Conservation (phyloP, 2,888 invertebrate genomes). For the Ariolimax columbianus region DNA sequence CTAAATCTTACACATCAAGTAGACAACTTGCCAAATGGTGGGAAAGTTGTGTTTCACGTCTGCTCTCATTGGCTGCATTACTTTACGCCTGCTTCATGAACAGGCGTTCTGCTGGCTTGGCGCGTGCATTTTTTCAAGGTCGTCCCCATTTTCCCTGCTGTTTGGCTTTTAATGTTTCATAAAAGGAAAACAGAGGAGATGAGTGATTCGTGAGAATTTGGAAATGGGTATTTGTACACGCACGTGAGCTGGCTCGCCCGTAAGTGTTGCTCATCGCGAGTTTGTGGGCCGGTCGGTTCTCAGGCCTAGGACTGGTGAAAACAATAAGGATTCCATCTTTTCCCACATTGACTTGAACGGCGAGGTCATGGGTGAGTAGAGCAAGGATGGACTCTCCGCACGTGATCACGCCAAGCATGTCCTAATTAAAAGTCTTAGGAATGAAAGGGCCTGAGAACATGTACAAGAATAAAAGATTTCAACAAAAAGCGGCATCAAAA, state of each 20-base stretch:
- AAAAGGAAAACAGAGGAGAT: neutral
- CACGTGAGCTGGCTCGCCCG: neutral
- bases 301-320: neutral
- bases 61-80: slow-evolving; percentile 2
- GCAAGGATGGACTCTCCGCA: neutral
- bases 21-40: neutral
- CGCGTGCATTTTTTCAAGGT: slow-evolving; percentile 23
- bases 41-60: slow-evolving; percentile 10
- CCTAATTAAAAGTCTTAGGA: neutral
- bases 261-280: neutral
- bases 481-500: too few relatives aligned
- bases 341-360: neutral
- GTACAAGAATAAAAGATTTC: too few relatives aligned
- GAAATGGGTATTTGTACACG: neutral
- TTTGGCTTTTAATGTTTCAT: slow-evolving; percentile 7
- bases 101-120: neutral
- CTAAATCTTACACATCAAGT: neutral
- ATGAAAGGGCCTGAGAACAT: too few relatives aligned
- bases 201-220: slow-evolving; percentile 9
- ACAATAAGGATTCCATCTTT: neutral
- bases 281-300: neutral
- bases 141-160: neutral
- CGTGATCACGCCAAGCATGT: neutral
- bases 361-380: neutral
- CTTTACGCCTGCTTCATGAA: neutral